A percentile compares a stretch with the other conserved stretches of the same genome.
Evolutionary conservation across 2,113 vertebrate genomes (phyloP).

Genomic region (Glaucomys volans): DNA sequence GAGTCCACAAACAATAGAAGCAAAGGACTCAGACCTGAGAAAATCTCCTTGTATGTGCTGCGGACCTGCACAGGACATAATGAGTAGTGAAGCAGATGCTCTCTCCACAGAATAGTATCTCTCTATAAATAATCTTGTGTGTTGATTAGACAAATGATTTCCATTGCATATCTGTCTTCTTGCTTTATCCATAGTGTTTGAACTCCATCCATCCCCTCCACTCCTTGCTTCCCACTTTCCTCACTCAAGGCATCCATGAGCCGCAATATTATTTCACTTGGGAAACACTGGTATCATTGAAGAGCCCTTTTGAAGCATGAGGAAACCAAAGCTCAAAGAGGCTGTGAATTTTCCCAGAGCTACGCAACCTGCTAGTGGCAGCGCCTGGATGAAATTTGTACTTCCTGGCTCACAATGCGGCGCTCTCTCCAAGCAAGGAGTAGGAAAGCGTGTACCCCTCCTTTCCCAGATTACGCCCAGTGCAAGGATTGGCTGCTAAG

Average conservation of each 20-base stretch:
- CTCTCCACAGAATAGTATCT: background rate
- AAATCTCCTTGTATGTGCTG: background rate
- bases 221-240: background rate
- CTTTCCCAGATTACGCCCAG: background rate
- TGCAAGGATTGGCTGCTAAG: background rate
- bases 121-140: background rate
- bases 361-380: background rate
- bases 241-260: background rate
- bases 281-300: background rate
- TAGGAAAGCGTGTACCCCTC: background rate
- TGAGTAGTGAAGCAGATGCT: background rate
- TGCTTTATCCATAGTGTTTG: background rate
- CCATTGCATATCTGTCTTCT: background rate
- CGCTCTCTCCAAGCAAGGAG: background rate
- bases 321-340: conserved; percentile 11
- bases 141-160: background rate
- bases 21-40: background rate
- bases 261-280: background rate
- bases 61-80: background rate
- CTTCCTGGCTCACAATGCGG: background rate
- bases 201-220: background rate
- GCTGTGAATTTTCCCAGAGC: background rate
- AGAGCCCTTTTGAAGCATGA: background rate
- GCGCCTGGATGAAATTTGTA: background rate
- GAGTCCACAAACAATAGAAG: background rate